Evolutionary conservation across 2,888 invertebrate species (phyloP).

Genomic region (Stenodema calcarata): DNA sequence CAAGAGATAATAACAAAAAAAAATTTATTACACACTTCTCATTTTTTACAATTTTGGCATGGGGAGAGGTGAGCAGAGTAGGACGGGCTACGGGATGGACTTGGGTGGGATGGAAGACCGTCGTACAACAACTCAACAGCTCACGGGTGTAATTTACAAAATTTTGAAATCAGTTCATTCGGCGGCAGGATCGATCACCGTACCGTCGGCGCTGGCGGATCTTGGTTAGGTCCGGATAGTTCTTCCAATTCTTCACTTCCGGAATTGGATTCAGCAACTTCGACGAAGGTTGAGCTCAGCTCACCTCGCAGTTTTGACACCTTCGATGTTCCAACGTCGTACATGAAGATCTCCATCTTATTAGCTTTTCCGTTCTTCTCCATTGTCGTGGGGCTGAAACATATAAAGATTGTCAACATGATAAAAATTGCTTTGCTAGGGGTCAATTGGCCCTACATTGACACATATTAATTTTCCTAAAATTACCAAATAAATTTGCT

Average conservation of each 20-base stretch:
- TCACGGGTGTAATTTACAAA: background rate
- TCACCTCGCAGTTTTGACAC: conserved; percentile 82
- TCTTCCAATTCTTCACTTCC: conserved; percentile 66
- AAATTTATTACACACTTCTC: background rate
- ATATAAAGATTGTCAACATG: background rate
- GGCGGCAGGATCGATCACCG: background rate
- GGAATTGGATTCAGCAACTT: conserved; percentile 86
- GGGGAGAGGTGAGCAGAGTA: background rate
- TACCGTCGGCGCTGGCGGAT: background rate
- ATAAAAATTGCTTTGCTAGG: too few relatives aligned
- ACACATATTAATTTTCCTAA: too few relatives aligned
- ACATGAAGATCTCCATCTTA: conserved; percentile 79
- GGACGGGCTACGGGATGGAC: background rate
- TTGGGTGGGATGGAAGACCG: background rate
- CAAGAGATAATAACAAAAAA: background rate
- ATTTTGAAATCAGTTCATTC: background rate
- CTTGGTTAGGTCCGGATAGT: conserved; percentile 50
- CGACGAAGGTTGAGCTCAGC: conserved; percentile 82
- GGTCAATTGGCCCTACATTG: too few relatives aligned
- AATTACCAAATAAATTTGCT: too few relatives aligned
- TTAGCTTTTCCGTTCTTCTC: background rate
- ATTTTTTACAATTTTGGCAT: background rate
- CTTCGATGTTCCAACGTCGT: conserved; percentile 75
- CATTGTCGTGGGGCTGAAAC: conserved; percentile 14
- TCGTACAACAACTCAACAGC: background rate